Base-by-base conservation (phyloP, 2,113 vertebrate species). In the Hyperopisus bebe region DNA sequence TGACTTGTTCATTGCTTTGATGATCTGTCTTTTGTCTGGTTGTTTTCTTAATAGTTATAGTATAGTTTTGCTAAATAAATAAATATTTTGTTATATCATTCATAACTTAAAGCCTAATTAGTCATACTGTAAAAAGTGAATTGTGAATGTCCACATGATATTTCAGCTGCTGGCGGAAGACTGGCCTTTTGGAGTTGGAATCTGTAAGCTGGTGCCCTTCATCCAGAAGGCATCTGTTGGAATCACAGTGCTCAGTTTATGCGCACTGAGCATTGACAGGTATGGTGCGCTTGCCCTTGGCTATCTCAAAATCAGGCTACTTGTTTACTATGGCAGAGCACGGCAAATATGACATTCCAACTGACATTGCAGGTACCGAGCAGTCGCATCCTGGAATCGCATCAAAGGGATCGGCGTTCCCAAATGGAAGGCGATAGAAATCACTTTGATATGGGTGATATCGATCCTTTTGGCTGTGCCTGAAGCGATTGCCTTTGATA, bases 141-240 rank as follows among this genome's bases (percentile, higher is more conserved):
- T 11, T 31, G 62, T 31, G 27, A 77, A 55, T 27, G 10, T 58
- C 10, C 10, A 21, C 35, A 92, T 42, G 93, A 86, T 88, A 8
- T 90, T 84, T 86, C 94, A 99, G 98, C 96, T 99, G 0, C 95
- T 98, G 9, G 97, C 97, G 0, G 94, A 97, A 90, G 97, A 98
- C 92, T 99, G 98, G 98, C 98, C 98, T 0, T 99, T 99, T 5
- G 98, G 98, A 77, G 96, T 96, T 0, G 96, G 96, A 93, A 94
- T 99, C 93, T 99, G 98, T 92, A 99, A 99, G 94, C 90, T 99
- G 90, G 96, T 99, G 77, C 98, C 98, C n/a, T 99, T 99, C 94
- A 96, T 99, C 91, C 98, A 99, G 91, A 99, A 99, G 90, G 96
- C 97, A 0, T 99, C 98, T 0, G 97, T 99, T 92, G 98, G 98